Evolutionary conservation across 2,888 invertebrate species (phyloP).

Genomic region (Watsonalla cultraria): DNA sequence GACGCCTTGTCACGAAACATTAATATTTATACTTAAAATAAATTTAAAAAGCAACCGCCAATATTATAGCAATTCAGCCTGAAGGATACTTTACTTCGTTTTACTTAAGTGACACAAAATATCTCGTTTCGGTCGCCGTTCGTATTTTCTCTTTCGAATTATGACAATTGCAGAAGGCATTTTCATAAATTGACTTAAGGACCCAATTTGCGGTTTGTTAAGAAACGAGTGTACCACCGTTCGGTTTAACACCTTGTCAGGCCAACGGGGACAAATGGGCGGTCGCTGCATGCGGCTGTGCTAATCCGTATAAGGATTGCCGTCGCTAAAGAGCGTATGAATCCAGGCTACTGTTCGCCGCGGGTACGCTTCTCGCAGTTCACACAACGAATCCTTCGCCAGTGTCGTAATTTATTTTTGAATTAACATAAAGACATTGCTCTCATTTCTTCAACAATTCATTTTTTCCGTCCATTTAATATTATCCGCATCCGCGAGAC

Average conservation of each 20-base stretch:
- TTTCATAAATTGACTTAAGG: slow-evolving; percentile 31
- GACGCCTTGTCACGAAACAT: slow-evolving; percentile 73
- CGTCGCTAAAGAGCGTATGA: slow-evolving; percentile 39
- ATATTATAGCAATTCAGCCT: slow-evolving; percentile 54
- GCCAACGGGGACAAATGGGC: slow-evolving; percentile 60
- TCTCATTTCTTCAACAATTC: neutral
- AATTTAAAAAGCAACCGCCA: slow-evolving; percentile 53
- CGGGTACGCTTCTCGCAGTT: neutral
- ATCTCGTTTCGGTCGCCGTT: slow-evolving; percentile 17
- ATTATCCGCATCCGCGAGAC: slow-evolving; percentile 19
- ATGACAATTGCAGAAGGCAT: slow-evolving; percentile 33
- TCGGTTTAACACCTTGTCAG: slow-evolving; percentile 62
- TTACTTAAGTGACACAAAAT: slow-evolving; percentile 38
- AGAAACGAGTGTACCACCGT: slow-evolving; percentile 38
- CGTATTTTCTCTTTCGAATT: slow-evolving; percentile 31
- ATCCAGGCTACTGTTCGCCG: slow-evolving; percentile 18
- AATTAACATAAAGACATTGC: neutral
- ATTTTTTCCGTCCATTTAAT: neutral
- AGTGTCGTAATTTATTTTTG: neutral
- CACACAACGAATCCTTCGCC: neutral
- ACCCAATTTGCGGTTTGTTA: slow-evolving; percentile 48
- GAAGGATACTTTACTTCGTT: slow-evolving; percentile 37
- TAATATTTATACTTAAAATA: slow-evolving; percentile 67
- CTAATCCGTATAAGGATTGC: slow-evolving; percentile 56
- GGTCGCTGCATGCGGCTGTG: slow-evolving; percentile 46